These are phyloP conservation scores for Haliclona indistincta DNA, from an alignment of 37 sponge, comb jelly and placozoan species.

Conservation along the genomic window DNA sequence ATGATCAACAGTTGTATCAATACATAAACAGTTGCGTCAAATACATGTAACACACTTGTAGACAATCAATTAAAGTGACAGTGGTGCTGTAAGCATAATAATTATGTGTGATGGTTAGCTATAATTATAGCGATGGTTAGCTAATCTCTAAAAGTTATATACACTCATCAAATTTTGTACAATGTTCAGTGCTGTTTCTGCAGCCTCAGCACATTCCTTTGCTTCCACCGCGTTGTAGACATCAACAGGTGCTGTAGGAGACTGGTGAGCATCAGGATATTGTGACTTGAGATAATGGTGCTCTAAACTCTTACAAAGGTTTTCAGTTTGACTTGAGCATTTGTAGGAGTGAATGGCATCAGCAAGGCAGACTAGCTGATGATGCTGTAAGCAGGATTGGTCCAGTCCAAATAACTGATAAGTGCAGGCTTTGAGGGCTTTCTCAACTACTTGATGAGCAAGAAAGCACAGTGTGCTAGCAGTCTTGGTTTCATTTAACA, in stretches of 20 bases:
- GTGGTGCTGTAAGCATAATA: too few relatives aligned
- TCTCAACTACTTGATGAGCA: slow-evolving; percentile 65
- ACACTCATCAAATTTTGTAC: too few relatives aligned
- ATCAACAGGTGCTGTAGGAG: slow-evolving; percentile 3
- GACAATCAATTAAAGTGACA: too few relatives aligned
- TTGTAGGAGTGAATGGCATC: background rate
- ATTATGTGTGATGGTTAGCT: too few relatives aligned
- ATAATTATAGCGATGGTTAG: too few relatives aligned
- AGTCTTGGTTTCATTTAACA: background rate
- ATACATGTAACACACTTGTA: too few relatives aligned
- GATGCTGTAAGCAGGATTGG: background rate
- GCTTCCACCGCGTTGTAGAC: background rate
- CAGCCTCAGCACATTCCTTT: background rate
- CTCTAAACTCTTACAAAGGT: background rate
- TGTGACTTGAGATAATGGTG: background rate
- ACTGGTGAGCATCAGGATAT: background rate
- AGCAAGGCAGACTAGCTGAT: background rate
- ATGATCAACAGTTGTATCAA: too few relatives aligned
- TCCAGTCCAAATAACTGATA: slow-evolving; percentile 17
- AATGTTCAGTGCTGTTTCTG: too few relatives aligned
- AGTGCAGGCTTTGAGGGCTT: slow-evolving; percentile 58
- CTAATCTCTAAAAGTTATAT: too few relatives aligned
- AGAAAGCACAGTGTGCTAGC: slow-evolving; percentile 45
- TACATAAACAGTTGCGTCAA: too few relatives aligned
- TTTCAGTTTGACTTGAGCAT: background rate